Percentiles rank a stretch among this genome's conserved stretches.
Conservation (phyloP, 2,113 vertebrate genomes). For the Trachemys scripta region DNA sequence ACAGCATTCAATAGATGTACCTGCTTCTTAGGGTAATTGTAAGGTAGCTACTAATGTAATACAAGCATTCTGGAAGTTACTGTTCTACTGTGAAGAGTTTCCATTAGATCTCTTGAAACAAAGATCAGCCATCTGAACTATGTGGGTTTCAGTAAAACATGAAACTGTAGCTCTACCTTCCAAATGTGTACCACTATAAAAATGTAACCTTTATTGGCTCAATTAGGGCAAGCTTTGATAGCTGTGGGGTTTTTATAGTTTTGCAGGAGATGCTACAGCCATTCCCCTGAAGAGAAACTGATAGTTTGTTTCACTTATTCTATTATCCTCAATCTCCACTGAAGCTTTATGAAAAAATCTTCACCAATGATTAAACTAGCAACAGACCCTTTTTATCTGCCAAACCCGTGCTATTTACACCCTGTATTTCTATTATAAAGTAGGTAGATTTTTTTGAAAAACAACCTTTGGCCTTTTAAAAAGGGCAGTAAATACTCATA, state of each 20-base stretch:
- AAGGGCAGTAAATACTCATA: not conserved
- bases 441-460: not conserved
- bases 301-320: not conserved
- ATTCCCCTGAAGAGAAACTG: not conserved
- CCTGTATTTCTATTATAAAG: not conserved
- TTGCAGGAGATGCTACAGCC: not conserved
- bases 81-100: constrained; percentile 46
- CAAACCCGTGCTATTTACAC: not conserved
- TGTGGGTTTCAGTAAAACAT: constrained; percentile 20
- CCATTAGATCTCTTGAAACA: constrained; percentile 56
- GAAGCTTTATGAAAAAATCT: not conserved
- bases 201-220: not conserved
- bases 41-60: constrained; percentile 50
- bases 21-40: constrained; percentile 57
- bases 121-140: constrained; percentile 28
- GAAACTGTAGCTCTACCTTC: constrained; percentile 40
- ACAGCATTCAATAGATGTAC: constrained; percentile 7
- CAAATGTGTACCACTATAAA: constrained; percentile 17
- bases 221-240: constrained; percentile 26
- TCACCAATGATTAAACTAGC: not conserved
- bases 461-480: not conserved
- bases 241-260: not conserved
- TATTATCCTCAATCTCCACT: not conserved
- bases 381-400: not conserved
- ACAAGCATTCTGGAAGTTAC: constrained; percentile 45